Conservation (phyloP, 2,888 invertebrate species). For the Caenorhabditis uteleia region DNA sequence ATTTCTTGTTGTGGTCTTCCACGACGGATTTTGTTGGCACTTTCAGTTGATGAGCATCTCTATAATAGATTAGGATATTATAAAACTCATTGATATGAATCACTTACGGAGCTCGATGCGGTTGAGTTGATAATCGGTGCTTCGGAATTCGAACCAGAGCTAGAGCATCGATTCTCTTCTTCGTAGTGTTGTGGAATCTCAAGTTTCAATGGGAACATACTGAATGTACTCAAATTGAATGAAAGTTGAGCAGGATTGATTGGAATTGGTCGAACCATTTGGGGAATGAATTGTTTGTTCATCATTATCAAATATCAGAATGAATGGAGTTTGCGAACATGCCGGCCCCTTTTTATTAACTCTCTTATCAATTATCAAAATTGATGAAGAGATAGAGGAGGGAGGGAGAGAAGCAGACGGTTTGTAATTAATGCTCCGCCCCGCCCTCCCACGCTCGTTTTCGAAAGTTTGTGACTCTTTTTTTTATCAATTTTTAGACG, state of each 20-base stretch:
- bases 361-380: no score
- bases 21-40: slow-evolving; percentile 29
- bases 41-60: slow-evolving; percentile 34
- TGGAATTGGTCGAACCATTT: slow-evolving; percentile 23
- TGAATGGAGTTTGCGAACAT: not conserved
- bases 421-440: not conserved
- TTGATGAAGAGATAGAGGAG: slow-evolving; percentile 2
- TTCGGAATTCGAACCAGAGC: slow-evolving; percentile 3
- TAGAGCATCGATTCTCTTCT: not conserved
- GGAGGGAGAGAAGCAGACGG: not conserved
- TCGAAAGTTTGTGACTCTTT: slow-evolving; percentile 22
- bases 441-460: slow-evolving; percentile 20
- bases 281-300: not conserved
- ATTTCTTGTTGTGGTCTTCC: slow-evolving; percentile 58
- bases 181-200: slow-evolving; percentile 4
- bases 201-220: slow-evolving; percentile 6
- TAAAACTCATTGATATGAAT: not conserved
- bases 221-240: slow-evolving; percentile 8
- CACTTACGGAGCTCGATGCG: slow-evolving; percentile 29
- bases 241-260: slow-evolving; percentile 16
- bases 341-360: no score
- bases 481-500: no score
- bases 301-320: not conserved
- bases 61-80: slow-evolving; percentile 7
- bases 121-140: no score